These are phyloP conservation scores for Cepaea hortensis DNA, from an alignment of 2,888 invertebrate genomes.

Conservation along the genomic window DNA sequence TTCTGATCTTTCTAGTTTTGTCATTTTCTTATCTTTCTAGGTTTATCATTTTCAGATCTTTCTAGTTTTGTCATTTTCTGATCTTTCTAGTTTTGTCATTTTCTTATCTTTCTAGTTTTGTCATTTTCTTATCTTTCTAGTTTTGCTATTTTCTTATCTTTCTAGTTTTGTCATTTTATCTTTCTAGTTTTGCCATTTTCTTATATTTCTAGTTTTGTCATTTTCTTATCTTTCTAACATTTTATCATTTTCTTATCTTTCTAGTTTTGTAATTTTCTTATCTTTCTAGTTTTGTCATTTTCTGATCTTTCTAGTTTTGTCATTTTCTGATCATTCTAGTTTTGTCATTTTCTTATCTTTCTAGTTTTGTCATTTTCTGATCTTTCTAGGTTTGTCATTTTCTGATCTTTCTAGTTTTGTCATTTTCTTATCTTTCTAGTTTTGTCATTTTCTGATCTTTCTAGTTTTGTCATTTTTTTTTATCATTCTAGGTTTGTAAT, in stretches of 20 bases:
- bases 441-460: background rate
- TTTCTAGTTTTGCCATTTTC: no score
- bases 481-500: no score
- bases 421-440: background rate
- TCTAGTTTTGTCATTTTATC: no score
- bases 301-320: background rate
- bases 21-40: background rate
- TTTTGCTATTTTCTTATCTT: no score
- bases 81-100: no score
- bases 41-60: no score
- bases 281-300: background rate
- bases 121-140: no score
- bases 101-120: no score
- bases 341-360: conserved; percentile 5
- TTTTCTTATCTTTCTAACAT: background rate
- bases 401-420: conserved; percentile 20
- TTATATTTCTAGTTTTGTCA: no score
- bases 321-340: no score
- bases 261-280: background rate
- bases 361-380: background rate
- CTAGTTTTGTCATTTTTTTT: background rate
- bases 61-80: no score
- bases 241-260: background rate
- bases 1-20: background rate
- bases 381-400: background rate